Conservation (phyloP, 2,113 vertebrate species). For the Boleophthalmus pectinirostris region DNA sequence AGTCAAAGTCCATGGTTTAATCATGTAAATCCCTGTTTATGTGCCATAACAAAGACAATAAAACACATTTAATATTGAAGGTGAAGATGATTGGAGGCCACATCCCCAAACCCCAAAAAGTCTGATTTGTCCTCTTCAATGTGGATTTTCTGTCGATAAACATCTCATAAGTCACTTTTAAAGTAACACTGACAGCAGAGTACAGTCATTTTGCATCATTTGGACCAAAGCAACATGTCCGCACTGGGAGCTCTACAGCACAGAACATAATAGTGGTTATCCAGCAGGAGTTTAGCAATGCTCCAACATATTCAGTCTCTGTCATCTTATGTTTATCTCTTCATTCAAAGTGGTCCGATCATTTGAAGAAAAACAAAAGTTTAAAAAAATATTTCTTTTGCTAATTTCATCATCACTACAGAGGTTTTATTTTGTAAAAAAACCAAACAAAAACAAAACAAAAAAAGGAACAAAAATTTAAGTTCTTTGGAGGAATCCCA, state of each 20-base stretch:
- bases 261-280: conserved; percentile 34
- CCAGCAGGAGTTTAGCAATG: conserved; percentile 13
- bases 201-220: conserved; percentile 70
- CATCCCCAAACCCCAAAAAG: conserved; percentile 33
- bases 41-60: conserved; percentile 67
- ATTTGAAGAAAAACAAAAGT: conserved; percentile 60
- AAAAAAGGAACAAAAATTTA: conserved; percentile 57
- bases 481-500: conserved; percentile 80
- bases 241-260: conserved; percentile 25
- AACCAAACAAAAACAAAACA: conserved; percentile 36
- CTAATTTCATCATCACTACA: conserved; percentile 78
- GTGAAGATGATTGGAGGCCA: conserved; percentile 30
- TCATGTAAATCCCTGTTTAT: conserved; percentile 71
- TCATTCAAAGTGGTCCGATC: conserved; percentile 37
- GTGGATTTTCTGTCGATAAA: conserved; percentile 31
- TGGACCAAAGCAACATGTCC: conserved; percentile 27
- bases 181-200: conserved; percentile 34
- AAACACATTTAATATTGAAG: conserved; percentile 55
- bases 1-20: conserved; percentile 67
- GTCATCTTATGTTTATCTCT: conserved; percentile 15
- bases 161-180: conserved; percentile 34
- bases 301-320: conserved; percentile 11
- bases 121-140: conserved; percentile 22
- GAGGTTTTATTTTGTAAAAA: conserved; percentile 77
- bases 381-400: conserved; percentile 72